Percentiles rank a stretch among this genome's conserved stretches.
phyloP scores from a whole-genome alignment of 2,888 invertebrate genomes.

The Lucinisca nassula region DNA sequence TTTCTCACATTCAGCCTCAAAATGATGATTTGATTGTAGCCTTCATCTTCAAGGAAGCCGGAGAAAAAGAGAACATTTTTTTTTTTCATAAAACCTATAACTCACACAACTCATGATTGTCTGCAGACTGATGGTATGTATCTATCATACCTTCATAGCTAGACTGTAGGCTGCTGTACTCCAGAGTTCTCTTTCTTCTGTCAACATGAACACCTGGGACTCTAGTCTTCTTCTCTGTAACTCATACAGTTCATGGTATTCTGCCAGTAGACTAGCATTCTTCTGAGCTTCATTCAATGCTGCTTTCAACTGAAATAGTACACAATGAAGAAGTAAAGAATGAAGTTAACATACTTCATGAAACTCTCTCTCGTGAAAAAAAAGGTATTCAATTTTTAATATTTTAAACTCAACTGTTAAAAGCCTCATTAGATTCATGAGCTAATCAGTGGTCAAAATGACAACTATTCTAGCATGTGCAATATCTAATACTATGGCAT shows the following conservation, averaged over 20 bases:
- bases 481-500: too few relatives aligned
- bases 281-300: slow-evolving; percentile 87
- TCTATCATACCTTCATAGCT: slow-evolving; percentile 85
- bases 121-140: too few relatives aligned
- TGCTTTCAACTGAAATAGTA: slow-evolving; percentile 81
- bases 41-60: too few relatives aligned
- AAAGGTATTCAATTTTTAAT: neutral
- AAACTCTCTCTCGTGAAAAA: neutral
- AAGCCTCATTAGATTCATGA: too few relatives aligned
- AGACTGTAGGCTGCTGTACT: slow-evolving; percentile 87
- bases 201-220: slow-evolving; percentile 83
- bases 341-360: neutral
- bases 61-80: too few relatives aligned
- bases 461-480: too few relatives aligned
- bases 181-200: slow-evolving; percentile 87
- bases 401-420: too few relatives aligned
- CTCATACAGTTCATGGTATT: slow-evolving; percentile 88
- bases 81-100: too few relatives aligned
- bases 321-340: neutral
- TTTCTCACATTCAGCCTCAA: too few relatives aligned
- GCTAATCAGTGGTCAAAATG: too few relatives aligned
- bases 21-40: too few relatives aligned
- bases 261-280: slow-evolving; percentile 86
- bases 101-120: too few relatives aligned
- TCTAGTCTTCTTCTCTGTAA: slow-evolving; percentile 87